Conservation (phyloP, 2,113 vertebrate species). For the Cygnus buccinator region DNA sequence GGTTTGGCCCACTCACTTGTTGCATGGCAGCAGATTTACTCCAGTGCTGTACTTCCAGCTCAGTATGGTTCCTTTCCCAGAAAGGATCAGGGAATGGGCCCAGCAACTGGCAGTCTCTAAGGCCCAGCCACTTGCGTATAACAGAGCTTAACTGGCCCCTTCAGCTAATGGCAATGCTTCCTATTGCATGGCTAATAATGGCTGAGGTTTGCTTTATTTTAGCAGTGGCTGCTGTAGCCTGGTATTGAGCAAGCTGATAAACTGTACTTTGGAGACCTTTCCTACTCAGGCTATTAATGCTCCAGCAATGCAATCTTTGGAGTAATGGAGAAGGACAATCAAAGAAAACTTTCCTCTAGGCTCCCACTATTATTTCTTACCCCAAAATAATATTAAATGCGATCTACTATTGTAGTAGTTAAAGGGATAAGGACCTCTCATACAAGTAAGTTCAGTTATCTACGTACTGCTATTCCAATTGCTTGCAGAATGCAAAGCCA, state of each 20-base stretch:
- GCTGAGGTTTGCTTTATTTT: background rate
- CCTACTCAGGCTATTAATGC: background rate
- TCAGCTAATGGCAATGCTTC: background rate
- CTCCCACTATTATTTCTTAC: background rate
- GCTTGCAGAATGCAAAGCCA: background rate
- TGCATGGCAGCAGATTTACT: accelerated
- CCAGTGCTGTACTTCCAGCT: background rate
- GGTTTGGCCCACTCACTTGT: background rate
- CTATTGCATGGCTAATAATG: background rate
- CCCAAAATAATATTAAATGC: background rate
- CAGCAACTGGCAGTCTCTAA: background rate
- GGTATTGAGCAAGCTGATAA: background rate
- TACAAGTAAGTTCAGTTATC: background rate
- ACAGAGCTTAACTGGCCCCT: background rate
- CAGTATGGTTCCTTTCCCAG: background rate
- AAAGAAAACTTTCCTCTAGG: background rate
- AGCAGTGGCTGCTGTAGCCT: background rate
- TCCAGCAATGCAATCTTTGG: background rate
- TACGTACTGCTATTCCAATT: background rate
- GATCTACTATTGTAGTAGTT: background rate
- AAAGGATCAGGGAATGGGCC: background rate
- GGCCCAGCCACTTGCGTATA: background rate
- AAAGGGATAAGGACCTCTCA: background rate
- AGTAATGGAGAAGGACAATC: background rate
- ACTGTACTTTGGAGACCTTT: background rate